Evolutionary conservation across 2,113 vertebrate genomes (phyloP), one percentile per base, ranked within the genome.

Genomic region (Channa argus): DNA sequence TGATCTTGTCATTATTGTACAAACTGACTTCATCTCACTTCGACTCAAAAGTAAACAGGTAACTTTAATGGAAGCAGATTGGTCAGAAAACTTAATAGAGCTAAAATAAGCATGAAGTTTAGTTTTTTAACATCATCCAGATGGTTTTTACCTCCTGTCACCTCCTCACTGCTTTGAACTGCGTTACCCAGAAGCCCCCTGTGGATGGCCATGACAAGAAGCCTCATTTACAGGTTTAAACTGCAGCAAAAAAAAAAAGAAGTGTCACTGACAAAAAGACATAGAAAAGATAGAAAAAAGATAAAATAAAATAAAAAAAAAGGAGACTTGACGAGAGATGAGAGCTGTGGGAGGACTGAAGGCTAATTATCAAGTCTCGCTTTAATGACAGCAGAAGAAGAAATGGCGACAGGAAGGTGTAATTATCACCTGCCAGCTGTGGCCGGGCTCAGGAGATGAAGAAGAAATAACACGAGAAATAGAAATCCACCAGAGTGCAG

Each of bases 371-470:
- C 66, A 71, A 49, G 36, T 43, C 41, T 59, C 39, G 5, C 34
- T 64, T 53, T 45, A 64, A 64, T 37, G 51, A 61, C 24, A 24
- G 24, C 24, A 24, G 24, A 24, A 24, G 24, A 24, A 24, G 33
- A 78, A 37, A 58, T 13, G 38, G 12, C 43, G 76, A 45, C 6
- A 33, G 50, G 62, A 61, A 71, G 45, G 51, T 6, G 14, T 75
- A 83, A 83, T 75, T 75, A 83, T 66, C 71, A 62, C 62, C 71
- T 83, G 66, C 24, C 55, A 74, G 14, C 4, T 24, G 9, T 3
- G 37, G 24, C 44, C 12, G 6, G 0, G 8, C 7, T 56, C 43
- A 43, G 15, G 46, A 51, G 38, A 8, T 3, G 6, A 71, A 51
- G 63, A 39, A 36, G 43, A 51, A 63, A 64, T 10, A 0, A 38